Evolutionary conservation across 2,888 invertebrate species (phyloP).

Genomic region (Drosophila picticornis): DNA sequence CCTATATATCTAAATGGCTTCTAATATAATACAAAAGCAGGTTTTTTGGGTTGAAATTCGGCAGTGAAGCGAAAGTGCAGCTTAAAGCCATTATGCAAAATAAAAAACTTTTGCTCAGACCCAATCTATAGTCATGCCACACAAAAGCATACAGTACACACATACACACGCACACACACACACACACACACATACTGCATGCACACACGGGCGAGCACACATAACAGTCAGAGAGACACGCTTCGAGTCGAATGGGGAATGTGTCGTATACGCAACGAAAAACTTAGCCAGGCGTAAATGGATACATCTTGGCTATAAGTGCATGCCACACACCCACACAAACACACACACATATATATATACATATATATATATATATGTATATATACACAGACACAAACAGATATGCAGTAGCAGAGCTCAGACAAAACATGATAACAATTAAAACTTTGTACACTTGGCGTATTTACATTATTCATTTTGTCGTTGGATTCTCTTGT

Average conservation of each 20-base stretch:
- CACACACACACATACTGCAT: neutral
- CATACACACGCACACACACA: constrained; percentile 12
- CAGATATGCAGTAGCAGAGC: constrained; percentile 6
- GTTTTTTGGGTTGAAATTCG: constrained; percentile 28
- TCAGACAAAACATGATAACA: constrained; percentile 80
- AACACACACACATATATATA: neutral
- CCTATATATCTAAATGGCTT: neutral
- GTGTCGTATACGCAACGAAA: constrained; percentile 80
- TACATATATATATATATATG: constrained; percentile 4
- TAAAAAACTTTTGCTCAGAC: constrained; percentile 62
- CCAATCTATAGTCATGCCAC: constrained; percentile 44
- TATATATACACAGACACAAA: constrained; percentile 3
- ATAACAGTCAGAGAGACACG: constrained; percentile 46
- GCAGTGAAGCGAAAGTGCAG: constrained; percentile 63
- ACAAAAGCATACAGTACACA: constrained; percentile 22
- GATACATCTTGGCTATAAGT: constrained; percentile 78
- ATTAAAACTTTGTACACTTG: constrained; percentile 81
- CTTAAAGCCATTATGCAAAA: constrained; percentile 75
- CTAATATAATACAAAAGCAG: neutral
- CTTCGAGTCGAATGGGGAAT: constrained; percentile 64
- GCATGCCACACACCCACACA: constrained; percentile 44
- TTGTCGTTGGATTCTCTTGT: constrained; percentile 76
- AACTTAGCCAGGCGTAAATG: constrained; percentile 80
- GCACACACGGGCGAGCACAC: constrained; percentile 11
- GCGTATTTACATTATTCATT: constrained; percentile 81